Conservation (phyloP, 2,888 invertebrate genomes). For the Heterodera filipjevi region DNA sequence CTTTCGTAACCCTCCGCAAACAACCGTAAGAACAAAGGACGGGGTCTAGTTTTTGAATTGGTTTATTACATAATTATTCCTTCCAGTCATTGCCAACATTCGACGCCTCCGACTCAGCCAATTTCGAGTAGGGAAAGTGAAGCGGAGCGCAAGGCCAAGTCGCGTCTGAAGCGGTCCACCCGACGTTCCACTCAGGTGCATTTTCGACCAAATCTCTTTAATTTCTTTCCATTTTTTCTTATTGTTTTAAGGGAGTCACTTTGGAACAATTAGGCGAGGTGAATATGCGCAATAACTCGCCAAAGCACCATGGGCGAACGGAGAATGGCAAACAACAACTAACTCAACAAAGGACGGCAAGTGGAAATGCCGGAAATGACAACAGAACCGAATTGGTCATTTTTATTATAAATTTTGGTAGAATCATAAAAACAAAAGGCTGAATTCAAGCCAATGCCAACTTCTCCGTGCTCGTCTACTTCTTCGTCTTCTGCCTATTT, state of each 20-base stretch:
- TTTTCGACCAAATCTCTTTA: neutral
- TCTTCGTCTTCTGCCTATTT: slow-evolving; percentile 21
- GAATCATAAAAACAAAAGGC: too few species aligned
- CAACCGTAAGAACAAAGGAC: neutral
- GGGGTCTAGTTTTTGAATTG: too few species aligned
- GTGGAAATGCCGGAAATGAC: neutral
- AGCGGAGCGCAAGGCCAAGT: slow-evolving; percentile 60
- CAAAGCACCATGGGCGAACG: neutral
- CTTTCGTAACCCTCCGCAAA: slow-evolving; percentile 25
- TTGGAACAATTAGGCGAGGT: slow-evolving; percentile 48
- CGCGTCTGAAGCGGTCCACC: slow-evolving; percentile 58
- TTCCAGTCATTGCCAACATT: slow-evolving; percentile 38
- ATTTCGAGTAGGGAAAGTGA: slow-evolving; percentile 59
- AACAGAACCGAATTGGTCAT: neutral
- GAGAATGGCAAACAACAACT: neutral
- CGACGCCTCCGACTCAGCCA: slow-evolving; percentile 55
- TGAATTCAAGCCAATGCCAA: neutral
- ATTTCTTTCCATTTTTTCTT: neutral
- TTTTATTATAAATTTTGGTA: neutral
- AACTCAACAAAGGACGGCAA: neutral
- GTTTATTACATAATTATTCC: neutral
- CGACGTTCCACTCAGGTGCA: slow-evolving; percentile 56
- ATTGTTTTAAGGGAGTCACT: slow-evolving; percentile 48
- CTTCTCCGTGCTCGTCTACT: slow-evolving; percentile 17
- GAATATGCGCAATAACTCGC: neutral